These are phyloP conservation scores for Apotomis turbidana DNA, from an alignment of 2,888 invertebrate genomes.

Conservation along the genomic window DNA sequence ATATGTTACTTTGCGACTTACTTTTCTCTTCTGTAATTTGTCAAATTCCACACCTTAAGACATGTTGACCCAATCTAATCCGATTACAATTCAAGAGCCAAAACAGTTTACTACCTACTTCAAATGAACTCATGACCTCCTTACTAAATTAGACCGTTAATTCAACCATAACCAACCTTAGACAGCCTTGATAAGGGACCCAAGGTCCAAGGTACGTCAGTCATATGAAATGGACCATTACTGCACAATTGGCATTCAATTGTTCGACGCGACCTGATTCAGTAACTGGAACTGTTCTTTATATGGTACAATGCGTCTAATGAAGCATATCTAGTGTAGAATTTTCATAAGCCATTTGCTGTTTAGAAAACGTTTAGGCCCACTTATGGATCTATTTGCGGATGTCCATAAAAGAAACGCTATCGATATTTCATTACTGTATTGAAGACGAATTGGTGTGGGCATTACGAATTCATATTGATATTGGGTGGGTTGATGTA, in stretches of 20 bases:
- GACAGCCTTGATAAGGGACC: conserved; percentile 31
- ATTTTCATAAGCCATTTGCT: conserved; percentile 25
- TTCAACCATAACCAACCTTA: conserved; percentile 19
- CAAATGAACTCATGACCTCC: conserved; percentile 36
- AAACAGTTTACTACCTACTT: conserved; percentile 24
- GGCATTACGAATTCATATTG: too few relatives aligned
- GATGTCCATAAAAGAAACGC: background rate
- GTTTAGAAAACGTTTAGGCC: conserved; percentile 17
- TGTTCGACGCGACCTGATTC: conserved; percentile 34
- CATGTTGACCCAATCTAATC: background rate
- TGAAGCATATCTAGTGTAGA: conserved; percentile 32
- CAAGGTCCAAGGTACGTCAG: conserved; percentile 34
- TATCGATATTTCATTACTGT: background rate
- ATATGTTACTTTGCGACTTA: background rate
- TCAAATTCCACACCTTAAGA: background rate
- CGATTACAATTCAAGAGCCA: background rate
- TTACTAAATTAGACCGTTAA: conserved; percentile 19
- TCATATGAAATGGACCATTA: conserved; percentile 33
- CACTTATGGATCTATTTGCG: background rate
- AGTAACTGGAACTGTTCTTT: conserved; percentile 14
- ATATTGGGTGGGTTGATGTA: too few relatives aligned
- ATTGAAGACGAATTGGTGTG: too few relatives aligned
- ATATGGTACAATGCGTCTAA: conserved; percentile 32
- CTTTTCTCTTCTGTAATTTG: background rate
- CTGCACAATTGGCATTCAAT: conserved; percentile 38